Evolutionary conservation across 1,140 invertebrate species (phyloP), one percentile per base, ranked within the genome.

Genomic region (Ganaspis sp.): DNA sequence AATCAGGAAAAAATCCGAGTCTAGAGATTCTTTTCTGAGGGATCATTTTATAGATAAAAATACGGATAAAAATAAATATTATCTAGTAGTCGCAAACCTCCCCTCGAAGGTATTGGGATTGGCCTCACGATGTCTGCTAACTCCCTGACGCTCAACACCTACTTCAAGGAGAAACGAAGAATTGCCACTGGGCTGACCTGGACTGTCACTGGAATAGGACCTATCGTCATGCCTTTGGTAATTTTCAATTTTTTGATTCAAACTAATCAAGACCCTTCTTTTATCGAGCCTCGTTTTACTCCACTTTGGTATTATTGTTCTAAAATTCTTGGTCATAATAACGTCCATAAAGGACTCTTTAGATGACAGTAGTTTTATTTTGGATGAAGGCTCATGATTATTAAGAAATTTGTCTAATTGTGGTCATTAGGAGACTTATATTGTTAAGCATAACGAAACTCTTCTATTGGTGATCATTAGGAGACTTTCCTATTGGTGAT

Each of bases 201-300:
- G 87, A 94, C 94, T 1, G 92, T 95, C 9, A 95, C 95, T 40
- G 95, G 95, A 21, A 83, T 96, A 5, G 95, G 95, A 9, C 95
- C 95, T 79, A 95, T 95, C 77, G 82, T 95, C n/a, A 94, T 96
- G 92, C 95, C 95, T 0, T 93, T 95, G 79, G 87, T 96, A 70
- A 92, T 95, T 37, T 87, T 92, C 77, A 29, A 9, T 21, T 71
- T 71, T 71, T 45, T 9, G n/a, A n/a, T n/a, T n/a, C n/a, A n/a
- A n/a, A n/a, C n/a, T n/a, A n/a, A n/a, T n/a, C n/a, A n/a, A n/a
- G n/a, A n/a, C n/a, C n/a, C n/a, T n/a, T n/a, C n/a, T n/a, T n/a
- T n/a, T n/a, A n/a, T n/a, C n/a, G n/a, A n/a, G n/a, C n/a, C n/a
- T n/a, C n/a, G n/a, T n/a, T n/a, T n/a, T n/a, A n/a, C n/a, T n/a